Conservation (phyloP, 2,888 invertebrate species). For the Parasteatoda lunata region DNA sequence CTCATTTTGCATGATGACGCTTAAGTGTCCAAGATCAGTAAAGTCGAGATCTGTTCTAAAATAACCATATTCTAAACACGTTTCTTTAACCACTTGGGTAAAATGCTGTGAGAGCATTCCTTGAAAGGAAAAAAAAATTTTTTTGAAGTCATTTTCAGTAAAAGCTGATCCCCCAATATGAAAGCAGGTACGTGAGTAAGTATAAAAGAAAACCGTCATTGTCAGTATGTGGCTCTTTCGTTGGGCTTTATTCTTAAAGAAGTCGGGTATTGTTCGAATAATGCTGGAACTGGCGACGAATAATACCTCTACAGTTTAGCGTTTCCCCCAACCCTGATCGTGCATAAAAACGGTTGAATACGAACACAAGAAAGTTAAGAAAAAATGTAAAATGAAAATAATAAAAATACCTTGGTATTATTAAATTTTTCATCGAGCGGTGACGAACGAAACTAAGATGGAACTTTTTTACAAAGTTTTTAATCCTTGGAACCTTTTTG, state of each 20-base stretch:
- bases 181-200: constrained; percentile 62
- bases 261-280: constrained; percentile 54
- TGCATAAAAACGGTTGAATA: constrained; percentile 54
- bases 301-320: constrained; percentile 34
- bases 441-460: constrained; percentile 22
- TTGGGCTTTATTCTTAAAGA: constrained; percentile 49
- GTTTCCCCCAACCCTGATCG: constrained; percentile 18
- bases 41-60: constrained; percentile 14
- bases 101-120: constrained; percentile 40
- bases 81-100: constrained; percentile 42
- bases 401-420: constrained; percentile 21
- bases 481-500: constrained; percentile 7
- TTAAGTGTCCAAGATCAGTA: constrained; percentile 10
- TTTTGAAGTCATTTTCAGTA: constrained; percentile 56
- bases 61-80: constrained; percentile 59
- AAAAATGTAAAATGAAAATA: constrained; percentile 17
- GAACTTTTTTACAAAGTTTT: constrained; percentile 11
- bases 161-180: constrained; percentile 58
- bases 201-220: constrained; percentile 65
- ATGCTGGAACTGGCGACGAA: constrained; percentile 25
- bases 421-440: constrained; percentile 46
- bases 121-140: constrained; percentile 17
- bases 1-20: neutral
- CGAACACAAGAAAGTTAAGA: constrained; percentile 7
- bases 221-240: constrained; percentile 32